Conservation (phyloP, 1,140 invertebrate genomes). For the Cydia splendana region DNA sequence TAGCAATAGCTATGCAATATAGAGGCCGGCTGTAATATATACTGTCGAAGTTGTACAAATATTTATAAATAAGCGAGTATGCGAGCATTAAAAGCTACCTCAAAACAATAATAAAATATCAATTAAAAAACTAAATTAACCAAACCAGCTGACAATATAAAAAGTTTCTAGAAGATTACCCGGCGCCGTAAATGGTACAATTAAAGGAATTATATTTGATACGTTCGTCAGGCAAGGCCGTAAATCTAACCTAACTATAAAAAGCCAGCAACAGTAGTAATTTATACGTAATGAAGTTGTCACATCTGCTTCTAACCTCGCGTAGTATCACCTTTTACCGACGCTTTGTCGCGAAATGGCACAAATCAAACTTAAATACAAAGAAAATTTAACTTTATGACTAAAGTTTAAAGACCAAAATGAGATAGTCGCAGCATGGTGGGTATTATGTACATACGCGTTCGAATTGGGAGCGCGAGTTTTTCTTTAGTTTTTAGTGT, state of each 20-base stretch:
- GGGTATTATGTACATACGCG: too few relatives aligned
- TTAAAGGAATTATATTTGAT: constrained; percentile 21
- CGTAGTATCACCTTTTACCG: constrained; percentile 63
- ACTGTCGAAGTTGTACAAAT: not conserved
- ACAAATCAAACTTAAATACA: not conserved
- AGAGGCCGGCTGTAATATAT: not conserved
- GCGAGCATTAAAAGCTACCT: constrained; percentile 2
- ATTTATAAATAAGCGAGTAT: not conserved
- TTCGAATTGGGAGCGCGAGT: constrained; percentile 50
- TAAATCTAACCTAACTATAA: constrained; percentile 47
- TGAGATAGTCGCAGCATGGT: not conserved
- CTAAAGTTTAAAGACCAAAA: not conserved
- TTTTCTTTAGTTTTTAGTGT: constrained; percentile 58
- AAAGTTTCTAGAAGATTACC: constrained; percentile 12
- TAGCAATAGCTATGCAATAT: not conserved
- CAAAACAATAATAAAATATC: constrained; percentile 27
- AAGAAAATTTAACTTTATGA: not conserved
- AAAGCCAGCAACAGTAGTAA: constrained; percentile 75
- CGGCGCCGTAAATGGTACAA: constrained; percentile 16
- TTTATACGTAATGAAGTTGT: constrained; percentile 75
- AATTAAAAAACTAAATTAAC: constrained; percentile 23
- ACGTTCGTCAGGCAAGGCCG: constrained; percentile 7
- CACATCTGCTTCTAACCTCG: constrained; percentile 69
- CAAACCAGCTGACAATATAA: constrained; percentile 18
- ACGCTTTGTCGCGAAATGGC: constrained; percentile 6